A percentile compares a stretch with the other conserved stretches of the same genome.
These are phyloP conservation scores for Conops quadrifasciatus DNA, from an alignment of 2,888 invertebrate species.

Conservation along the genomic window DNA sequence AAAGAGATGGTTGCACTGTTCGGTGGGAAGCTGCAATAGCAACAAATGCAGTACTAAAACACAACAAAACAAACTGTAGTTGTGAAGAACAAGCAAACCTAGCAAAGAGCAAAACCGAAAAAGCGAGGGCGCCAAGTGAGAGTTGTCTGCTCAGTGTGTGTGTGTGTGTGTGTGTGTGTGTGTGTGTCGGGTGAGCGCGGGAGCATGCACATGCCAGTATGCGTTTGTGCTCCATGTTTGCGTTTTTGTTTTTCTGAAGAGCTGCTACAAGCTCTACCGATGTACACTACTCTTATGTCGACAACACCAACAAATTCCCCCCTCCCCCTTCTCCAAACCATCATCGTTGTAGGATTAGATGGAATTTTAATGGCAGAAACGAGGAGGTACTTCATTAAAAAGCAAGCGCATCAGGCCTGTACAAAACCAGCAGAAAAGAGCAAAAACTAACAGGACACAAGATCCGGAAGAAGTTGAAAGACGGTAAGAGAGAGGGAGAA, in stretches of 20 bases:
- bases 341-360: not conserved
- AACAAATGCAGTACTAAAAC: not conserved
- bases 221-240: not conserved
- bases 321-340: no score
- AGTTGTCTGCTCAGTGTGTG: not conserved
- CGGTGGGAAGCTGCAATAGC: not conserved
- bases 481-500: constrained; percentile 40
- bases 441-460: constrained; percentile 27
- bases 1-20: not conserved
- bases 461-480: constrained; percentile 18
- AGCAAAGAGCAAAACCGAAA: constrained; percentile 42
- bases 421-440: constrained; percentile 24
- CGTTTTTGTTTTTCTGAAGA: not conserved
- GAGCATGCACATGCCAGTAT: not conserved
- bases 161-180: constrained; percentile 15
- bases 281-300: no score
- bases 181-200: constrained; percentile 35
- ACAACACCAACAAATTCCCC: no score
- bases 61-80: no score
- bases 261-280: not conserved
- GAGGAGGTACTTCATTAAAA: not conserved
- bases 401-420: not conserved
- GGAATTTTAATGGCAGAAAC: not conserved
- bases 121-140: constrained; percentile 26
- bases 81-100: constrained; percentile 34